Percentiles rank a stretch among this genome's conserved stretches.
These are phyloP conservation scores for Pollenia amentaria DNA, from an alignment of 2,888 invertebrate genomes.

Conservation along the genomic window DNA sequence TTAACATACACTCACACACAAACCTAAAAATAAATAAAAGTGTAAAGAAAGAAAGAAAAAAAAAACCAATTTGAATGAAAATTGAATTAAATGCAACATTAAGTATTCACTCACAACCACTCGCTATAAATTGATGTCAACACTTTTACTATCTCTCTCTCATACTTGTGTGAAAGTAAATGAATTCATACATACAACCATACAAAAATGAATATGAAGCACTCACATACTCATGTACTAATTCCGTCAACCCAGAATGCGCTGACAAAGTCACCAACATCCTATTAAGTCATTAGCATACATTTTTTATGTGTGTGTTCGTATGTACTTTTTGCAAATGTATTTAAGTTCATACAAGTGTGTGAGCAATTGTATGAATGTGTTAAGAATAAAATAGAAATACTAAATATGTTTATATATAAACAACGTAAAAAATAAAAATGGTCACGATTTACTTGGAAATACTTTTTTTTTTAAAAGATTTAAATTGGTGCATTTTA, in stretches of 20 bases:
- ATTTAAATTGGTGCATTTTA: constrained; percentile 10
- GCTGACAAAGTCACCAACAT: constrained; percentile 72
- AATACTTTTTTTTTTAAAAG: not conserved
- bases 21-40: not conserved
- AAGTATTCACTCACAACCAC: constrained; percentile 77
- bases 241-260: constrained; percentile 61
- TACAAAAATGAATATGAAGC: not conserved
- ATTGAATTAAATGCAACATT: constrained; percentile 73
- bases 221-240: constrained; percentile 13
- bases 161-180: constrained; percentile 24
- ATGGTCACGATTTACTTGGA: constrained; percentile 21
- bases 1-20: not conserved
- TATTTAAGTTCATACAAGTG: constrained; percentile 44
- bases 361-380: constrained; percentile 28
- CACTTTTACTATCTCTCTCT: constrained; percentile 63
- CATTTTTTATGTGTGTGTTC: constrained; percentile 54
- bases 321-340: not conserved
- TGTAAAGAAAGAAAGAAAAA: not conserved
- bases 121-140: constrained; percentile 70
- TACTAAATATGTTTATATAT: constrained; percentile 41
- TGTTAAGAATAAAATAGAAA: constrained; percentile 36
- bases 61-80: constrained; percentile 59
- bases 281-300: constrained; percentile 82
- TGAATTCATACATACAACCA: constrained; percentile 19
- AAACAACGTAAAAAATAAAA: constrained; percentile 47